These are phyloP conservation scores for Hyperoplus lanceolatus DNA, from an alignment of 2,797 vertebrate species.

Conservation along the genomic window DNA sequence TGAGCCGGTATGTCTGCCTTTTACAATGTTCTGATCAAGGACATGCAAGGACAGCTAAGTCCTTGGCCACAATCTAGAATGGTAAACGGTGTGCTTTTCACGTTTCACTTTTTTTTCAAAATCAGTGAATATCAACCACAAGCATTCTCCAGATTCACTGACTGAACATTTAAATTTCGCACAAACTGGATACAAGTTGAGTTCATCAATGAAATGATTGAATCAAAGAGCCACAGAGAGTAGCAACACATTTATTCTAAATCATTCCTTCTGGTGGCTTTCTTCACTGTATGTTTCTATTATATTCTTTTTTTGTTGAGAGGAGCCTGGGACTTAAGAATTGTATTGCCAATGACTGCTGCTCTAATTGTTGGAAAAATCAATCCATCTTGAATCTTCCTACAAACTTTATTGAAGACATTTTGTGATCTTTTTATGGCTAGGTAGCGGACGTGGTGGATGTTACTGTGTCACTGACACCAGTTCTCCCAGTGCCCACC, in stretches of 20 bases:
- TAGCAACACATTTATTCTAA: background rate
- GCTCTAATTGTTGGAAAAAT: background rate
- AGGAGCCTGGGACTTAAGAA: too few relatives aligned
- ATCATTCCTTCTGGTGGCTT: background rate
- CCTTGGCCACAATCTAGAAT: background rate
- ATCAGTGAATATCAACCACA: too few relatives aligned
- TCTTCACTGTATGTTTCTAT: background rate
- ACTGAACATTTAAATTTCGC: too few relatives aligned
- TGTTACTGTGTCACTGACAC: conserved; percentile 17
- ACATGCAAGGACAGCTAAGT: background rate
- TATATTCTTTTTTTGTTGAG: background rate
- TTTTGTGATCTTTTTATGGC: background rate
- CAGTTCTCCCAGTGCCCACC: conserved; percentile 24
- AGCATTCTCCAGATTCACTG: too few relatives aligned
- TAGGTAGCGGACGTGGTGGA: conserved; percentile 59
- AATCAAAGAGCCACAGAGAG: background rate
- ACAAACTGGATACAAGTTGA: background rate
- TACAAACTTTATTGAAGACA: background rate
- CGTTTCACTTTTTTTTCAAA: too few relatives aligned
- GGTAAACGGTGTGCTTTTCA: background rate
- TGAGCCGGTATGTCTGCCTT: conserved; percentile 51
- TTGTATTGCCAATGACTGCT: too few relatives aligned
- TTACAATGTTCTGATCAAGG: background rate
- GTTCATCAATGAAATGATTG: background rate
- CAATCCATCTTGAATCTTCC: too few relatives aligned